Base-by-base conservation (phyloP, 2,113 vertebrate species). In the Pollachius pollachius region DNA sequence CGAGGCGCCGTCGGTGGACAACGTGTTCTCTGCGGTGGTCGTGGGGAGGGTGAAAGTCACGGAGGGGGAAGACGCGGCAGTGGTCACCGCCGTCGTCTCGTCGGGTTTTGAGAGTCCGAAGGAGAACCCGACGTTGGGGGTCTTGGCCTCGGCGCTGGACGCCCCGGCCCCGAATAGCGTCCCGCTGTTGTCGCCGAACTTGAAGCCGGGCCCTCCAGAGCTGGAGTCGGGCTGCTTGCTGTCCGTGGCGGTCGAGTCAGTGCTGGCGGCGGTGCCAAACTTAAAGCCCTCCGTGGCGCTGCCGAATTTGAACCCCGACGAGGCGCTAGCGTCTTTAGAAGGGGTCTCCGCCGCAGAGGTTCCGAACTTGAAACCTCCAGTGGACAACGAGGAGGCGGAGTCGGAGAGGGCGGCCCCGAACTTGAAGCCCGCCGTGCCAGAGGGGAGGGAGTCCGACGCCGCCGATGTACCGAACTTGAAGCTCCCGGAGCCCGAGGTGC, bases 381-480 rank as follows among this genome's bases (percentile, higher is more conserved):
- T 59, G 7, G 64, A 30, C 64, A 89, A 73, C 0, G 68, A 82
- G 0, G 81, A 71, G 68, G 83, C 3, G 34, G 74, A 75, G 18
- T 90, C 83, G 21, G 83, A 62, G 0, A 74, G 65, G 2, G 78
- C 71, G 17, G 69, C 79, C 69, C 93, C 95, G 78, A 96, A 96
- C 86, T 96, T 96, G 75, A 97, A 94, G 67, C 85, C 89, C 64
- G 88, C 91, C 76, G 90, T 72, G 34, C 13, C 84, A 0, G 77
- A 73, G 48, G 79, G 2, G 41, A 48, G 63, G 30, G 75, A 80
- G 72, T 85, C 85, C 64, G 89, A 80, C 37, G 77, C 73, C 23
- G 87, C 79, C 37, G 79, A 71, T 19, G 86, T 83, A 77, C 94
- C 96, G 81, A 97, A 97, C 84, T 96, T 96, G 74, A 97, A 94